Evolutionary conservation across 2,797 vertebrate genomes (phyloP).

Genomic region (Aselliscus stoliczkanus): DNA sequence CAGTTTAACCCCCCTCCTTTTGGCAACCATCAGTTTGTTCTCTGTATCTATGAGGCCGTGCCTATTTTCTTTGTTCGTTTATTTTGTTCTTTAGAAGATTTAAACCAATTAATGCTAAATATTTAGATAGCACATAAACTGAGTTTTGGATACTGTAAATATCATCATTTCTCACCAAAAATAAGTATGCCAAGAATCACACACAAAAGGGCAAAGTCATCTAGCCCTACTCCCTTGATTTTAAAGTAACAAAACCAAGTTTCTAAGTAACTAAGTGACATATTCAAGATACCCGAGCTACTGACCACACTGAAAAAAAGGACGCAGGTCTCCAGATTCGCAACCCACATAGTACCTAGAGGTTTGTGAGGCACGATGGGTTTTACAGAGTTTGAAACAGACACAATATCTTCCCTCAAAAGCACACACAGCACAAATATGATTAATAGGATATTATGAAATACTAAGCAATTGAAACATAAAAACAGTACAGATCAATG

Average conservation of each 20-base stretch:
- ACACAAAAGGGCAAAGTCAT: background rate
- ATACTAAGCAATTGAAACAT: background rate
- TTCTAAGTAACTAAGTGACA: background rate
- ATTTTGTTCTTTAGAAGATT: background rate
- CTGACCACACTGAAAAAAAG: background rate
- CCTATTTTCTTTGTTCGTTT: no score
- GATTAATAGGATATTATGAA: background rate
- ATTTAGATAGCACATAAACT: background rate
- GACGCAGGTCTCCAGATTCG: background rate
- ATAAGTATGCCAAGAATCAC: background rate
- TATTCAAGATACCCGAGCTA: background rate
- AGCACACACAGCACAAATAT: background rate
- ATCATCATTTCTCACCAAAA: background rate
- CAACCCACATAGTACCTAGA: background rate
- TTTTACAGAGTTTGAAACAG: background rate
- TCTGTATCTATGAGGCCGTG: no score
- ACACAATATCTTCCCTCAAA: background rate
- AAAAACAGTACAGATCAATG: background rate
- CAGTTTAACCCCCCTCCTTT: no score
- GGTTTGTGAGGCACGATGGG: background rate
- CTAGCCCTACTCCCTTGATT: background rate
- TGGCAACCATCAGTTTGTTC: no score
- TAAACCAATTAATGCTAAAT: background rate
- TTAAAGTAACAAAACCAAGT: slow-evolving; percentile 22
- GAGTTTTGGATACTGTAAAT: background rate